Evolutionary conservation across 1,140 invertebrate genomes (phyloP).

Genomic region (Ridgeia piscesae): DNA sequence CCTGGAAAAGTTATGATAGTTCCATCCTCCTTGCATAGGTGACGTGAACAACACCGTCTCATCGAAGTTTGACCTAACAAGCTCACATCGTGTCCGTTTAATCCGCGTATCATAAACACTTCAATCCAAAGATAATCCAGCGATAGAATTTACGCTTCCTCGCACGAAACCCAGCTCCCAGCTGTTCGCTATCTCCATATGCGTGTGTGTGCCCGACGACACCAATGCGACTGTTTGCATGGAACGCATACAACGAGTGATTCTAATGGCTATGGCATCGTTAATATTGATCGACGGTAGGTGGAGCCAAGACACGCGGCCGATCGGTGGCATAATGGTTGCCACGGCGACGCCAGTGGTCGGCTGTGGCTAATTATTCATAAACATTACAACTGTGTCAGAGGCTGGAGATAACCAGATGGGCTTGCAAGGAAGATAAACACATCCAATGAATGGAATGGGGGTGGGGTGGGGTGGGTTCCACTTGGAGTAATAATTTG

Average conservation of each 20-base stretch:
- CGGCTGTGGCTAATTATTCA: background rate
- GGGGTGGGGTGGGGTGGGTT: background rate
- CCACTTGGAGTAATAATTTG: background rate
- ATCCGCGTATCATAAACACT: background rate
- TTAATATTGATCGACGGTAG: background rate
- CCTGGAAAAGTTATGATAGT: background rate
- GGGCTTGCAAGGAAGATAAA: background rate
- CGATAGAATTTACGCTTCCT: background rate
- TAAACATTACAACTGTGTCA: background rate
- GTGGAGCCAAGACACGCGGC: background rate
- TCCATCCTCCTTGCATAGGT: background rate
- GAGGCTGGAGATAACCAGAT: background rate
- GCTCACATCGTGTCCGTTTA: background rate
- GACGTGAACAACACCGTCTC: background rate
- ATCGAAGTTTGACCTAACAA: background rate
- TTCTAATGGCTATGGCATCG: background rate
- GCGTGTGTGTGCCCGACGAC: background rate
- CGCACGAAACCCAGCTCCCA: background rate
- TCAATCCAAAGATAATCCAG: background rate
- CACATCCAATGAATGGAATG: background rate
- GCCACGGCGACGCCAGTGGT: background rate
- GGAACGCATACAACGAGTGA: background rate
- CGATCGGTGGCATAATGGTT: background rate
- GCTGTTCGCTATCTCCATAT: background rate
- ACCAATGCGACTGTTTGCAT: background rate